Base-by-base conservation (phyloP, 1,140 invertebrate species). In the Camponotus pennsylvanicus region DNA sequence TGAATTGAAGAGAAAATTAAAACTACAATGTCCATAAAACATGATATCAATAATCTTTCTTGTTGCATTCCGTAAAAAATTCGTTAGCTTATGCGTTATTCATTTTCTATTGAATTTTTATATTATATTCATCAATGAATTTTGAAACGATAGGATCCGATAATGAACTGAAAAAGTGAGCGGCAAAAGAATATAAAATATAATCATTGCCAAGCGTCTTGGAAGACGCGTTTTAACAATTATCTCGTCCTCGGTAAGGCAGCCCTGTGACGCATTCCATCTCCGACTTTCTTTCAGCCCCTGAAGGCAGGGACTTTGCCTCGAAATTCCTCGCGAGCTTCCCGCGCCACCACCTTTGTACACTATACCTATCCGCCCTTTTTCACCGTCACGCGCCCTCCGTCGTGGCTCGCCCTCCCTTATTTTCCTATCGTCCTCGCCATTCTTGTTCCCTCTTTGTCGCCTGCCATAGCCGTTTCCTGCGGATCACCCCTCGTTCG, bases 391-490 rank as follows among this genome's bases (percentile, higher is more conserved):
- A 84, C 88, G 67, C 86, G 86, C 90, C 90, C 75, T 86, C 73
- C 85, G 61, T 89, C 80, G 59, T 66, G 70, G 84, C 88, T 89
- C 85, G 67, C 85, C 87, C 88, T 77, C 89, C 73, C 91, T 85
- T 86, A 86, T 88, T 90, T 92, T 92, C 88, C 89, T 91, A 85
- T 90, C 91, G 69, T 87, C 82, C 79, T 88, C 52, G 76, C 79
- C 73, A 63, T 88, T 77, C 85, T 78, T 77, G 69, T 76, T 75
- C 84, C 75, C 82, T 87, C 84, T 67, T 80, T 61, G 70, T 86
- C 80, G 63, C 82, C 87, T 79, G 66, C 70, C 73, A 77, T 88
- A 85, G 78, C 79, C 64, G 52, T 86, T 86, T 91, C 79, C 83
- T 86, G 86, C 75, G 52, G 49, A 57, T 64, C 71, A 57, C 69